Base-by-base conservation (phyloP, 2,888 invertebrate genomes). In the Cataglyphis rosenhaueri region DNA sequence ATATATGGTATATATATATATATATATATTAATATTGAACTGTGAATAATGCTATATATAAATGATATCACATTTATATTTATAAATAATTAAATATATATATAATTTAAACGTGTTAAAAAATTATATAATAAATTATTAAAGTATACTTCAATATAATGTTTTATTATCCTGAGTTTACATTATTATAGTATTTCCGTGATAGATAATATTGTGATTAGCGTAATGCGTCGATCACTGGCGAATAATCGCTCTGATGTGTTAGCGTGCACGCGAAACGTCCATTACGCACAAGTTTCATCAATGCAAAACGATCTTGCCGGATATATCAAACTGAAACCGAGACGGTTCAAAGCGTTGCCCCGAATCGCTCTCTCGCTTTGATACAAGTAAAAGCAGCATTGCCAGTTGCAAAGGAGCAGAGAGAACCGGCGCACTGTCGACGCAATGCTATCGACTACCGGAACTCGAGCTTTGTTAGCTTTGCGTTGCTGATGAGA, bases 401-500 rank as follows among this genome's bases (percentile, higher is more conserved):
- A 79, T 82, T 78, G 84, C 83, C 62, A 70, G 59, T 70, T 59
- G 84, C 81, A 85, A 81, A 88, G 86, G 84, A 84, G 86, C 78
- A 68, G 83, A 38, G 78, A 84, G 84, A 83, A 65, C 52, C 66
- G 29, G 78, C 41, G 61, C 59, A 61, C 78, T 78, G 57, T 78
- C 76, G 73, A 86, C 64, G 81, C 86, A 76, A 38, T 25, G 75
- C 83, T 86, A 86, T 86, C 85, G 84, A 83, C 81, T 85, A 76
- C 76, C 71, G 65, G 57, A 82, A 70, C 48, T 68, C 41, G 82
- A 81, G 75, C 88, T 88, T 88, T 88, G 89, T 88, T 88, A 85
- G 85, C 76, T 83, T 88, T 83, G 75, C 70, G 84, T 85, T 83
- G 83, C 84, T 87, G 89, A 88, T 88, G 88, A 88, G 88, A 88